phyloP scores from a whole-genome alignment of 2,797 vertebrate species.

The Characodon lateralis region DNA sequence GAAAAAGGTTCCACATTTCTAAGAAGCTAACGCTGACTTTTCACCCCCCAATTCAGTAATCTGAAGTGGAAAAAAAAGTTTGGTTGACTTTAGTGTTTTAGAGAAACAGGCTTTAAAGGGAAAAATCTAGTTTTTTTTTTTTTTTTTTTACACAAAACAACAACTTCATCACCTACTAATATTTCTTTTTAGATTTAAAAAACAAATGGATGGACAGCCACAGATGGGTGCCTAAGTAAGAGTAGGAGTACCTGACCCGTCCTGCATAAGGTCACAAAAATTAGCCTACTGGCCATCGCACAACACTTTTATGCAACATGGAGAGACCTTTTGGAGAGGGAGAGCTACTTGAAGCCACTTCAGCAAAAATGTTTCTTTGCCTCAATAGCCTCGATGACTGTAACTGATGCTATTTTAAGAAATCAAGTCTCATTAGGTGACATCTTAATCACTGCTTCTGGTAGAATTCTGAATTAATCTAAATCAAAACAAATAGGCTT shows the following conservation, averaged over 20 bases:
- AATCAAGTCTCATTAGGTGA: neutral
- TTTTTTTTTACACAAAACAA: neutral
- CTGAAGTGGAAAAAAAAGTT: constrained; percentile 32
- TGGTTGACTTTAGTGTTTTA: constrained; percentile 35
- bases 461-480: neutral
- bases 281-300: constrained; percentile 57
- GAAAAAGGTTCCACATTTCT: constrained; percentile 10
- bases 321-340: constrained; percentile 27
- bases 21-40: constrained; percentile 17
- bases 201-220: constrained; percentile 28
- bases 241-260: constrained; percentile 58
- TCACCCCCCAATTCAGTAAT: constrained; percentile 24
- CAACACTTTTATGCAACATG: constrained; percentile 42
- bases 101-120: neutral
- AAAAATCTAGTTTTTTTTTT: neutral
- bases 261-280: constrained; percentile 51
- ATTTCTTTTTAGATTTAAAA: constrained; percentile 5
- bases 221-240: constrained; percentile 39
- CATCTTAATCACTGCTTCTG: constrained; percentile 17
- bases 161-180: neutral
- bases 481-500: neutral
- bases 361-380: constrained; percentile 20
- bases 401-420: constrained; percentile 18
- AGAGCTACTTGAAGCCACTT: constrained; percentile 34
- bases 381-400: constrained; percentile 18